Conservation (phyloP, 2,888 invertebrate species). For the Subacronicta megacephala region DNA sequence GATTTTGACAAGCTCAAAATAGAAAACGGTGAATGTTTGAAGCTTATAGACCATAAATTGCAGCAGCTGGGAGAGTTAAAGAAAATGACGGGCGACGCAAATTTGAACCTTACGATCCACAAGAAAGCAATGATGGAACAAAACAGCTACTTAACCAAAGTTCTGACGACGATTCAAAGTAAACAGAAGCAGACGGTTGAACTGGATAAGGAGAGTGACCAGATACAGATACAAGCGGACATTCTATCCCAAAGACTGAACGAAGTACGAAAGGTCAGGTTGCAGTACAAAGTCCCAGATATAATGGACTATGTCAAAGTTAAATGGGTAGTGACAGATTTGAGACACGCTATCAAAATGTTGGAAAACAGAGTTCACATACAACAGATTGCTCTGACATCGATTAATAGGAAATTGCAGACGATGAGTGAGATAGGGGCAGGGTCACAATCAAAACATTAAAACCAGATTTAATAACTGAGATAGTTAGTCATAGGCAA, state of each 20-base stretch:
- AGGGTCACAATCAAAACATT: background rate
- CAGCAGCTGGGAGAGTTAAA: slow-evolving; percentile 88
- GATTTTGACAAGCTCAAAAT: slow-evolving; percentile 91
- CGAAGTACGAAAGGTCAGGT: slow-evolving; percentile 75
- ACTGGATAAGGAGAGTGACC: slow-evolving; percentile 78
- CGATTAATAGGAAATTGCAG: slow-evolving; percentile 72
- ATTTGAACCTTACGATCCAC: slow-evolving; percentile 87
- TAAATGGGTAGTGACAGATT: slow-evolving; percentile 84
- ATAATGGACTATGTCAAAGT: slow-evolving; percentile 89
- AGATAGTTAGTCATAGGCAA: too few relatives aligned
- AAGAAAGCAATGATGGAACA: slow-evolving; percentile 89
- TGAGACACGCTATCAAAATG: slow-evolving; percentile 78
- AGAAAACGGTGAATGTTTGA: slow-evolving; percentile 87
- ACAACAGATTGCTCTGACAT: slow-evolving; percentile 77
- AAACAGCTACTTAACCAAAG: slow-evolving; percentile 76
- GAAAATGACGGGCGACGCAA: slow-evolving; percentile 90
- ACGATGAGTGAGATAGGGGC: slow-evolving; percentile 26
- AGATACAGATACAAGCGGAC: slow-evolving; percentile 78
- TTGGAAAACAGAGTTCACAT: slow-evolving; percentile 76
- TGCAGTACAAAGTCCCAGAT: slow-evolving; percentile 87
- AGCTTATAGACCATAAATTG: slow-evolving; percentile 88
- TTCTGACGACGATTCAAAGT: slow-evolving; percentile 77
- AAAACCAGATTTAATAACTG: too few relatives aligned
- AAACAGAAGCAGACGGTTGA: slow-evolving; percentile 78
- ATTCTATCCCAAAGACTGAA: slow-evolving; percentile 73